Evolutionary conservation across 2,888 invertebrate genomes (phyloP).

Genomic region (Psylliodes chrysocephalus): DNA sequence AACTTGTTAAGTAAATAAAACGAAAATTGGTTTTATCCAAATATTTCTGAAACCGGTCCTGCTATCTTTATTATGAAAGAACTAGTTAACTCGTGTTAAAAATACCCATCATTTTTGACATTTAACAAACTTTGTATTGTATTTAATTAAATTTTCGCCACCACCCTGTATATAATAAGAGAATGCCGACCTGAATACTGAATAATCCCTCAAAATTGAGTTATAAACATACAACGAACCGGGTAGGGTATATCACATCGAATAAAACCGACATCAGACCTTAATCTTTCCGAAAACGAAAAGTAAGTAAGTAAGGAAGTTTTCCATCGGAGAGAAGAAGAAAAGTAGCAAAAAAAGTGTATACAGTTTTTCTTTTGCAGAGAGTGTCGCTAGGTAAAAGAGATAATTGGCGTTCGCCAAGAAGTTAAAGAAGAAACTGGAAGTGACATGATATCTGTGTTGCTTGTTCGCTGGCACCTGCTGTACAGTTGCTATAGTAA

Average conservation of each 20-base stretch:
- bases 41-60: too few relatives aligned
- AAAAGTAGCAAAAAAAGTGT: slow-evolving; percentile 30
- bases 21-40: too few relatives aligned
- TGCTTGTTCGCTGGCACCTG: slow-evolving; percentile 66
- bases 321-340: slow-evolving; percentile 38
- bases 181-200: background rate
- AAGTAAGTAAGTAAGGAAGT: slow-evolving; percentile 23
- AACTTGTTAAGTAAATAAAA: too few relatives aligned
- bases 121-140: too few relatives aligned
- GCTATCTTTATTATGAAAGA: too few relatives aligned
- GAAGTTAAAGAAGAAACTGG: slow-evolving; percentile 59
- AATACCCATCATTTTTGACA: too few relatives aligned
- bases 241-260: slow-evolving; percentile 7
- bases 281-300: slow-evolving; percentile 28
- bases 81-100: too few relatives aligned
- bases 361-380: slow-evolving; percentile 20
- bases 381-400: slow-evolving; percentile 31
- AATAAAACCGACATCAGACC: slow-evolving; percentile 18
- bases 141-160: too few relatives aligned
- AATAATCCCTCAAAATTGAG: slow-evolving; percentile 5
- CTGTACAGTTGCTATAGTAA: slow-evolving; percentile 73
- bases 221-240: background rate
- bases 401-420: slow-evolving; percentile 54
- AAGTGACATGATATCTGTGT: slow-evolving; percentile 64
- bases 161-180: too few relatives aligned